Conservation (phyloP, 1,140 invertebrate species). For the Polypedilum vanderplanki region DNA sequence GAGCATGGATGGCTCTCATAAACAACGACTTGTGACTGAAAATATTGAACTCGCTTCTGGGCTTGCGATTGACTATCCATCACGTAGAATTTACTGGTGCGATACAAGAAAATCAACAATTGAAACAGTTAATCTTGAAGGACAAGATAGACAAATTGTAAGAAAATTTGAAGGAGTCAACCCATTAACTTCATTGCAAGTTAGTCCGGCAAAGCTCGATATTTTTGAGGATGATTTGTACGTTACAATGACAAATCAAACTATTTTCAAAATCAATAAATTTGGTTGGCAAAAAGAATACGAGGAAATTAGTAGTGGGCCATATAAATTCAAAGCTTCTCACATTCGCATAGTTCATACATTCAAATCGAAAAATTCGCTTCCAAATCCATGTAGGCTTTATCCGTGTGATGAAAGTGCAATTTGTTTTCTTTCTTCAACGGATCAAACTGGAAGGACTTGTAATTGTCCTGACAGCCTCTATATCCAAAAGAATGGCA, state of each 20-base stretch:
- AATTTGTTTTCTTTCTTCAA: constrained; percentile 50
- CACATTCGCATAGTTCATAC: constrained; percentile 63
- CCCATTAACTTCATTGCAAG: constrained; percentile 36
- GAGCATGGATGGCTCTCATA: constrained; percentile 57
- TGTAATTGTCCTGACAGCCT: constrained; percentile 63
- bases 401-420: constrained; percentile 50
- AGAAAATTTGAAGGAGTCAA: constrained; percentile 44
- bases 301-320: constrained; percentile 45
- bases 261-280: constrained; percentile 62
- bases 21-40: constrained; percentile 49
- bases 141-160: constrained; percentile 54
- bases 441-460: constrained; percentile 40
- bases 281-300: constrained; percentile 52
- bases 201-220: constrained; percentile 60
- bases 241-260: constrained; percentile 56
- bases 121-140: constrained; percentile 61
- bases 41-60: constrained; percentile 59
- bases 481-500: constrained; percentile 37
- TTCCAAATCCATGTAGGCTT: constrained; percentile 44
- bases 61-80: constrained; percentile 61
- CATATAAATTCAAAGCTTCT: constrained; percentile 51
- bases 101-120: constrained; percentile 61
- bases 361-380: constrained; percentile 51
- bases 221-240: constrained; percentile 68
- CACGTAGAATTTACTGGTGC: constrained; percentile 64